A percentile compares a stretch with the other conserved stretches of the same genome.
Conservation (phyloP, 2,888 invertebrate genomes). For the Litoditis marina region DNA sequence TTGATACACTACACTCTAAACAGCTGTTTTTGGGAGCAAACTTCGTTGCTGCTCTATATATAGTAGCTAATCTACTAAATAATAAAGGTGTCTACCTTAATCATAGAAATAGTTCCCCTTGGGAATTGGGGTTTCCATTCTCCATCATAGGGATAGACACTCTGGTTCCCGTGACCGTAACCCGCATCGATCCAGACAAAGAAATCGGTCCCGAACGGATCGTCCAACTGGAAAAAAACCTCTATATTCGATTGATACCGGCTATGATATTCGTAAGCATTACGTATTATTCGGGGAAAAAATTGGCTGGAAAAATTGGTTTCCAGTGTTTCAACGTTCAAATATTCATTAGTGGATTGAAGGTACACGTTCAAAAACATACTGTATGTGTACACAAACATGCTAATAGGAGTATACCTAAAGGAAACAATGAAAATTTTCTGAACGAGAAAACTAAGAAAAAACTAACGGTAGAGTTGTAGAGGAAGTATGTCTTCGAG, state of each 20-base stretch:
- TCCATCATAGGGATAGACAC: conserved; percentile 37
- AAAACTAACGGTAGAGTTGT: conserved; percentile 50
- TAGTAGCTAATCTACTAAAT: neutral
- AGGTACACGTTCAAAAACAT: no score
- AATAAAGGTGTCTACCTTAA: conserved; percentile 28
- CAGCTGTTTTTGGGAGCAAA: no score
- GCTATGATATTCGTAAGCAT: no score
- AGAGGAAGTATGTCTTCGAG: conserved; percentile 61
- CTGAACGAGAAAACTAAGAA: neutral
- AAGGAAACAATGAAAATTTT: no score
- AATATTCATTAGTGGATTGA: neutral
- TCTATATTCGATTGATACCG: no score
- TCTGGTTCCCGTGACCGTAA: conserved; percentile 60
- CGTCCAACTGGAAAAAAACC: conserved; percentile 38
- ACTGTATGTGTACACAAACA: no score
- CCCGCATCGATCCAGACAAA: conserved; percentile 63
- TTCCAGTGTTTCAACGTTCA: no score
- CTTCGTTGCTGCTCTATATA: neutral
- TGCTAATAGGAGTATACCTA: no score
- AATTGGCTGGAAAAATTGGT: no score
- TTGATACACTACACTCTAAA: no score
- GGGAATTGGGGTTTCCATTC: conserved; percentile 40
- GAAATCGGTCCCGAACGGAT: conserved; percentile 58
- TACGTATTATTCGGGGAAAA: no score
- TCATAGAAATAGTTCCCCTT: conserved; percentile 36